These are phyloP conservation scores for Trachelipus rathkii DNA, from an alignment of 1,140 invertebrate genomes.

Conservation along the genomic window DNA sequence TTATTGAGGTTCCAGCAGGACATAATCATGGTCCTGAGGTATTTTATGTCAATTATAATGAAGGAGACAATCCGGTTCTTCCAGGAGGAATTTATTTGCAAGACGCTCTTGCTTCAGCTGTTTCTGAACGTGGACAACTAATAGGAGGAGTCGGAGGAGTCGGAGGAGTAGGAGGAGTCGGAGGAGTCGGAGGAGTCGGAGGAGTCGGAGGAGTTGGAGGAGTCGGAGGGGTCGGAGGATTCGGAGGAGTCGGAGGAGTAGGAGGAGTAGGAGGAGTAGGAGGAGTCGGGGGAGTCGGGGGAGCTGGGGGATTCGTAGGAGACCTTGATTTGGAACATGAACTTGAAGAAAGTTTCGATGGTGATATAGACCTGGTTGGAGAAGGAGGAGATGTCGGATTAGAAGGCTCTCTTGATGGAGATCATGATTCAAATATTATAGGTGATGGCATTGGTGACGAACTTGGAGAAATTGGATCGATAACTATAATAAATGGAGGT, in stretches of 20 bases:
- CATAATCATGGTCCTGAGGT: neutral
- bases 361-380: too few relatives aligned
- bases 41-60: constrained; percentile 25
- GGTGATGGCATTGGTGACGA: too few relatives aligned
- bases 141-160: neutral
- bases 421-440: too few relatives aligned
- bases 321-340: neutral
- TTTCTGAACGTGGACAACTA: neutral
- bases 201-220: neutral
- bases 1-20: constrained; percentile 23
- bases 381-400: too few relatives aligned
- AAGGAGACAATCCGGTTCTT: constrained; percentile 21
- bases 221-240: neutral
- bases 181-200: neutral
- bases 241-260: constrained; percentile 1
- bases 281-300: neutral
- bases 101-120: constrained; percentile 8
- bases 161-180: neutral
- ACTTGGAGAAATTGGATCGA: too few relatives aligned
- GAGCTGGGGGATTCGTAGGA: neutral
- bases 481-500: too few relatives aligned
- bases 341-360: too few relatives aligned
- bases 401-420: too few relatives aligned
- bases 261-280: neutral
- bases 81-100: constrained; percentile 22